phyloP scores from a whole-genome alignment of 2,113 vertebrate species.

The Dipodomys stephensi region DNA sequence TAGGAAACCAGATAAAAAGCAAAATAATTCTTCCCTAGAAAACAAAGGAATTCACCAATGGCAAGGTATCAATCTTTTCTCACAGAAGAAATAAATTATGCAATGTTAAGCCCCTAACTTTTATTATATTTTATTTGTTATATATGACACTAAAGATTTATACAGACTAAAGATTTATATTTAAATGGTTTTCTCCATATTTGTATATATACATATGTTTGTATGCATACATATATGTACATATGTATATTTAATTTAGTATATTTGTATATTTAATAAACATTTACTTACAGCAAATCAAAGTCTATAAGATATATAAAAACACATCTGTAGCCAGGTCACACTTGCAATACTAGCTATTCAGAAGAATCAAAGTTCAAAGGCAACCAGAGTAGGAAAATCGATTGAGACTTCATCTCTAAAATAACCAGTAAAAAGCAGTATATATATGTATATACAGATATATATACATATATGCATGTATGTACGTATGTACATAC shows the following conservation, averaged over 20 bases:
- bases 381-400: no score
- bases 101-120: conserved; percentile 74
- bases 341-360: no score
- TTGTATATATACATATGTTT: no score
- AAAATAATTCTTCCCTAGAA: conserved; percentile 18
- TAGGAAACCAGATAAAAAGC: conserved; percentile 43
- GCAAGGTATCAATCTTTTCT: conserved; percentile 34
- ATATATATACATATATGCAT: no score
- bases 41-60: conserved; percentile 39
- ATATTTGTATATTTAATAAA: not conserved
- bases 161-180: not conserved
- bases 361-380: no score
- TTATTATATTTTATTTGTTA: conserved; percentile 70
- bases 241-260: no score
- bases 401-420: no score
- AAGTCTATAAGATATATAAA: not conserved
- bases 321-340: not conserved
- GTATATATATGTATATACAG: not conserved
- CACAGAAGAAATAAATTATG: conserved; percentile 57
- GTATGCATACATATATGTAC: no score
- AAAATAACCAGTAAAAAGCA: no score
- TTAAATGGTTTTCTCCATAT: not conserved
- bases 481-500: not conserved
- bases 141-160: conserved; percentile 25
- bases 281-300: not conserved